phyloP scores from a whole-genome alignment of 2,888 invertebrate genomes.

The Cryptosula pallasiana region DNA sequence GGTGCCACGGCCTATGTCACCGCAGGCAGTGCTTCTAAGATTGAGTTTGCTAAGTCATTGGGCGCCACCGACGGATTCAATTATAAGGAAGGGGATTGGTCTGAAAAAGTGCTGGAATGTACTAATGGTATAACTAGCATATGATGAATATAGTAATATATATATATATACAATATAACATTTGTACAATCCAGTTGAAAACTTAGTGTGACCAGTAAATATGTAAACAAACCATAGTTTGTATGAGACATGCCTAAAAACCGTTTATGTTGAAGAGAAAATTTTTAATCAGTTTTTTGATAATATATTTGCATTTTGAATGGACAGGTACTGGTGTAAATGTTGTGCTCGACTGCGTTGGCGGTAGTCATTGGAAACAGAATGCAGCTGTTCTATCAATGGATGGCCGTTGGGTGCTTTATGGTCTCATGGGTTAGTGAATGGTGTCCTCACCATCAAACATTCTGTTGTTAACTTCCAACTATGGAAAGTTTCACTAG shows the following conservation, averaged over 20 bases:
- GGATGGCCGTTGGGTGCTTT: slow-evolving; percentile 52
- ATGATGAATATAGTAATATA: too few species aligned
- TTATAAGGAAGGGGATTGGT: slow-evolving; percentile 48
- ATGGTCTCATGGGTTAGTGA: slow-evolving; percentile 47
- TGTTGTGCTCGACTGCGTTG: slow-evolving; percentile 53
- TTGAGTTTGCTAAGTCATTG: slow-evolving; percentile 38
- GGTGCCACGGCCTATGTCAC: slow-evolving; percentile 44
- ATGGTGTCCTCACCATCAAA: too few species aligned
- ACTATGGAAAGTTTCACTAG: not conserved
- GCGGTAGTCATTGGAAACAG: slow-evolving; percentile 48
- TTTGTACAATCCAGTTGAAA: too few species aligned
- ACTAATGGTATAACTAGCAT: slow-evolving; percentile 49
- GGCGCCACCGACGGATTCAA: slow-evolving; percentile 49
- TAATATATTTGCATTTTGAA: too few species aligned
- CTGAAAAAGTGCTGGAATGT: slow-evolving; percentile 37
- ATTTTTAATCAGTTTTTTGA: too few species aligned
- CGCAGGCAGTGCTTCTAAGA: slow-evolving; percentile 47
- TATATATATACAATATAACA: not conserved
- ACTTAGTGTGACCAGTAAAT: too few species aligned
- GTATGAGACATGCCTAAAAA: too few species aligned
- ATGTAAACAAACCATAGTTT: too few species aligned
- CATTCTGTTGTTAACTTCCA: not conserved
- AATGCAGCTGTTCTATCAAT: slow-evolving; percentile 41
- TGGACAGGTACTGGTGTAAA: slow-evolving; percentile 48
- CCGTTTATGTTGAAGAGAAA: too few species aligned